Evolutionary conservation across 1,140 invertebrate species (phyloP).

Genomic region (Diachasmimorpha longicaudata): DNA sequence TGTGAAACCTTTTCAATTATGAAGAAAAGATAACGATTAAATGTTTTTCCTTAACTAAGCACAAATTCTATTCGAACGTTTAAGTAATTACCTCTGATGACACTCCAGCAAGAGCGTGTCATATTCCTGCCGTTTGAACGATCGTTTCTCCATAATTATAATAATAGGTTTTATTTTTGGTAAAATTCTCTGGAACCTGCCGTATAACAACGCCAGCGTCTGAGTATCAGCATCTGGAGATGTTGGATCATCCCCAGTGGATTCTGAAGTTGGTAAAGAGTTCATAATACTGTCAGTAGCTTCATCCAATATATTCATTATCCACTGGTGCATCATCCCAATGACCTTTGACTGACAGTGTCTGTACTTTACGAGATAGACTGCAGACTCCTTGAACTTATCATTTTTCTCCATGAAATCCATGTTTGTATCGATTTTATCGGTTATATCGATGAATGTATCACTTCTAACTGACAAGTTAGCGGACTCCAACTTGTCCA

Average conservation of each 20-base stretch:
- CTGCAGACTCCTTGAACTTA: slow-evolving; percentile 77
- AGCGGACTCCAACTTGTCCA: slow-evolving; percentile 79
- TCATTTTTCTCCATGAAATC: slow-evolving; percentile 84
- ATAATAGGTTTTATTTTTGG: slow-evolving; percentile 83
- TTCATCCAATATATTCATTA: slow-evolving; percentile 74
- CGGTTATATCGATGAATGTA: slow-evolving; percentile 79
- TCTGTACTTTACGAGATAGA: slow-evolving; percentile 77
- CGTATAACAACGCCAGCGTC: slow-evolving; percentile 88
- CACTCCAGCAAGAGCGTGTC: slow-evolving; percentile 79
- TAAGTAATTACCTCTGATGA: slow-evolving; percentile 71
- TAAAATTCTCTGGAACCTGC: slow-evolving; percentile 90
- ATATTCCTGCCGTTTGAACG: slow-evolving; percentile 78
- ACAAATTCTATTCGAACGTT: no score
- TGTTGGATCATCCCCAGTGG: slow-evolving; percentile 58
- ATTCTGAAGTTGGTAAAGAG: slow-evolving; percentile 33
- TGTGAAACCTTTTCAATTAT: no score
- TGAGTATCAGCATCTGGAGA: slow-evolving; percentile 68
- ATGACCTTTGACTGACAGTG: slow-evolving; percentile 82
- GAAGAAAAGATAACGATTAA: no score
- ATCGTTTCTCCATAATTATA: slow-evolving; percentile 79
- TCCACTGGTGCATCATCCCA: slow-evolving; percentile 78
- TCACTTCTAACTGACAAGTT: slow-evolving; percentile 83
- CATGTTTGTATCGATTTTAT: slow-evolving; percentile 87
- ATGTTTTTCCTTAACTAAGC: no score
- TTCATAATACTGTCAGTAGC: slow-evolving; percentile 76